phyloP scores from a whole-genome alignment of 35 echinoderm and acorn worm genomes.

The Ophiothrix spiculata region DNA sequence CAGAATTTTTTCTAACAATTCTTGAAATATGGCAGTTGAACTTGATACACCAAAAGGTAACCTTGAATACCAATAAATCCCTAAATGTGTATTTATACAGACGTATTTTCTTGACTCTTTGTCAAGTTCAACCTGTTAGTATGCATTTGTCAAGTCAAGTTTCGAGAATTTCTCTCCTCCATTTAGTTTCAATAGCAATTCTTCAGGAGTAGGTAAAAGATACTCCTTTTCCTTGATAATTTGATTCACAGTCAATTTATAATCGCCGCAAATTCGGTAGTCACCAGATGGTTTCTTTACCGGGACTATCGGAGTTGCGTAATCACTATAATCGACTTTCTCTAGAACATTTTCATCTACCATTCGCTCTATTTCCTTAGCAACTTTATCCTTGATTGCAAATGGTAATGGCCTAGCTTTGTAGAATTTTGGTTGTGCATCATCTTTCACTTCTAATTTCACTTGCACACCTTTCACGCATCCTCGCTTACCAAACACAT shows the following conservation, averaged over 20 bases:
- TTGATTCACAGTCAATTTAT: constrained; percentile 5
- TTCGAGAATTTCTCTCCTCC: constrained; percentile 16
- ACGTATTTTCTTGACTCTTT: constrained; percentile 17
- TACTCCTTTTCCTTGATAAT: neutral
- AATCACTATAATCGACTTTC: constrained; percentile 28
- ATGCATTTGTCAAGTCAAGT: constrained; percentile 22
- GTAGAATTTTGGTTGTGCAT: neutral
- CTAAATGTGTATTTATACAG: constrained; percentile 51
- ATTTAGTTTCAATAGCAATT: constrained; percentile 1
- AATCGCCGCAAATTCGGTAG: neutral
- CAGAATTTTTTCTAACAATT: constrained; percentile 37
- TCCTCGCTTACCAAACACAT: constrained; percentile 6
- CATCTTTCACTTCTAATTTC: neutral
- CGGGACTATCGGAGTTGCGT: constrained; percentile 44
- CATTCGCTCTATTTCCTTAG: constrained; percentile 27
- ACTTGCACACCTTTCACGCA: constrained; percentile 18
- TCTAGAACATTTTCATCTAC: constrained; percentile 38
- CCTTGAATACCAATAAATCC: constrained; percentile 17
- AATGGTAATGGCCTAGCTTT: constrained; percentile 46
- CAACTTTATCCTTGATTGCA: constrained; percentile 27
- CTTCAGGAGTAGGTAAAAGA: constrained; percentile 13
- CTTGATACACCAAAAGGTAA: constrained; percentile 38
- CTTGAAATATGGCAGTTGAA: constrained; percentile 47
- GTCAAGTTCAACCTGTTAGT: constrained; percentile 27
- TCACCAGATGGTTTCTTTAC: constrained; percentile 27